A percentile compares a stretch with the other conserved stretches of the same genome.
Evolutionary conservation across 2,797 vertebrate species (phyloP).

Genomic region (Malurus leucopterus): DNA sequence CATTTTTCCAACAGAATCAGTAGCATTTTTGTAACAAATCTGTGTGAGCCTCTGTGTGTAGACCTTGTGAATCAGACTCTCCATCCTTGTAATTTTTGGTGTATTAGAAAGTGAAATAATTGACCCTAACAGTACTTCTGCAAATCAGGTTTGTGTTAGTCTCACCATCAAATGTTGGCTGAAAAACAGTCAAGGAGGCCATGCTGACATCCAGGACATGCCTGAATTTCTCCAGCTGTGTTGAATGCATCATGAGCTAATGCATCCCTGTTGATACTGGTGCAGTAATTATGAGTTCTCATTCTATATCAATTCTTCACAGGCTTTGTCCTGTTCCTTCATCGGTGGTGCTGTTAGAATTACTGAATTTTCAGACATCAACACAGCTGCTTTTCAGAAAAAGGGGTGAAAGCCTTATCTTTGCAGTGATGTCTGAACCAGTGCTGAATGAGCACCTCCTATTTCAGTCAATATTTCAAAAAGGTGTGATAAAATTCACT

Average conservation of each 20-base stretch:
- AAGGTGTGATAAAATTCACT: background rate
- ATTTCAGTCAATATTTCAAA: background rate
- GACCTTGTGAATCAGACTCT: background rate
- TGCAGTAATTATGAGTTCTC: background rate
- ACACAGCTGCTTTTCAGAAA: background rate
- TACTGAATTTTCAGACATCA: background rate
- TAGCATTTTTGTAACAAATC: background rate
- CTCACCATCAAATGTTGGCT: background rate
- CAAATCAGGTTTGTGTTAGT: background rate
- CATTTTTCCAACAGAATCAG: background rate
- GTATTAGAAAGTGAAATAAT: background rate
- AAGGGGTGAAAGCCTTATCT: background rate
- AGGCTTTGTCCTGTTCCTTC: background rate
- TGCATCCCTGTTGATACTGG: background rate
- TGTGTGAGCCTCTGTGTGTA: background rate
- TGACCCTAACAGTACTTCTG: background rate
- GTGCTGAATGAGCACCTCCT: fast-evolving
- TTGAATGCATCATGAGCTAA: background rate
- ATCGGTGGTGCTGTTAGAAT: fast-evolving
- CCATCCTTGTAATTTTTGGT: background rate
- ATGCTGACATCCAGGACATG: background rate
- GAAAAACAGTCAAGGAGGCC: background rate
- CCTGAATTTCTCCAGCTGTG: background rate
- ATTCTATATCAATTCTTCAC: background rate
- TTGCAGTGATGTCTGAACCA: background rate